Conservation (phyloP, 2,888 invertebrate species). For the Drosophila mercatorum region DNA sequence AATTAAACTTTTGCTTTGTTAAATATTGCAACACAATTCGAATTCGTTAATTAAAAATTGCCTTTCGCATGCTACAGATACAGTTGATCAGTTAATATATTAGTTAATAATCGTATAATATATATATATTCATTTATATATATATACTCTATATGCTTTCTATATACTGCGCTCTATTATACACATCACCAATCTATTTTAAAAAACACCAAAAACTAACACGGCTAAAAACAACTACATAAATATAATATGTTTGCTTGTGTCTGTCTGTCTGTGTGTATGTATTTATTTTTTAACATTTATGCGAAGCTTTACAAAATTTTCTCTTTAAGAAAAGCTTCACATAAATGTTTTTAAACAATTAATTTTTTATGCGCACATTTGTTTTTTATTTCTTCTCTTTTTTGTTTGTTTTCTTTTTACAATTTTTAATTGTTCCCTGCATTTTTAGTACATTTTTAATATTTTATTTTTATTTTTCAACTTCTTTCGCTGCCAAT, state of each 20-base stretch:
- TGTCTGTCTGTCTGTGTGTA: constrained; percentile 33
- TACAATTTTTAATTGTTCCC: constrained; percentile 81
- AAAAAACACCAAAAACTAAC: constrained; percentile 78
- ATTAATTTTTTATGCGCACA: constrained; percentile 43
- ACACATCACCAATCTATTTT: constrained; percentile 73
- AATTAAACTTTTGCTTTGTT: constrained; percentile 43
- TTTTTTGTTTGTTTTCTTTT: constrained; percentile 41
- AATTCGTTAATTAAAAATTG: constrained; percentile 65
- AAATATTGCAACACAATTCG: constrained; percentile 74
- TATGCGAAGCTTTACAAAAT: constrained; percentile 31
- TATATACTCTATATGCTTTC: constrained; percentile 49
- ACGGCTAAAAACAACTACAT: constrained; percentile 73
- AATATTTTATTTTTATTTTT: constrained; percentile 24
- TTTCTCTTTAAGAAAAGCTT: constrained; percentile 32
- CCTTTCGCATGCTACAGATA: constrained; percentile 66
- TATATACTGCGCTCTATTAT: constrained; percentile 66
- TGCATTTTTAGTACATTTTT: constrained; percentile 72
- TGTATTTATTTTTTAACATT: constrained; percentile 31
- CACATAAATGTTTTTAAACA: constrained; percentile 40
- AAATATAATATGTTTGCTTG: constrained; percentile 46
- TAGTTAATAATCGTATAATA: constrained; percentile 71
- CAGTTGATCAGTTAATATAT: constrained; percentile 58
- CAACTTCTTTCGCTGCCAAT: constrained; percentile 50
- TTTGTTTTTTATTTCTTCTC: constrained; percentile 29
- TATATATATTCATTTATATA: constrained; percentile 22